phyloP scores from a whole-genome alignment of 92 coral and sea anemone species.

The Palythoa grandiflora region DNA sequence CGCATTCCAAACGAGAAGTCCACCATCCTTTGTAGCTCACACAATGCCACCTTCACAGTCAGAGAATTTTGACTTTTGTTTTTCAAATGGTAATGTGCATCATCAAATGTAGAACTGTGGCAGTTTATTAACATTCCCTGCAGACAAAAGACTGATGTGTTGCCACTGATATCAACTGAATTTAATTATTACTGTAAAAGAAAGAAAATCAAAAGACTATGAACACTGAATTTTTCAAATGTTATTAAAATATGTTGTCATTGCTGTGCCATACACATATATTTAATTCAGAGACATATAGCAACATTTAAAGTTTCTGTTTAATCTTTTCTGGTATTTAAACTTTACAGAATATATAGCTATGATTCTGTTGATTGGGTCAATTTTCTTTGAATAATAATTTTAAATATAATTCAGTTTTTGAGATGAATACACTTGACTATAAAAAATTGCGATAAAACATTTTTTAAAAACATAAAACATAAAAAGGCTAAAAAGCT shows the following conservation, averaged over 20 bases:
- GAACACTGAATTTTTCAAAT: slow-evolving; percentile 28
- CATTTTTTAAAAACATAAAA: no score
- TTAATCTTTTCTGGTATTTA: background rate
- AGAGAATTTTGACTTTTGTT: slow-evolving; percentile 18
- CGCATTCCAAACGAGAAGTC: slow-evolving; percentile 18
- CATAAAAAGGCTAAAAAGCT: no score
- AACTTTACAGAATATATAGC: background rate
- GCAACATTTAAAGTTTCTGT: slow-evolving; percentile 4
- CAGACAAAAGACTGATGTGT: slow-evolving; percentile 1
- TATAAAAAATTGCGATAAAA: no score
- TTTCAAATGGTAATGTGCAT: slow-evolving; percentile 12
- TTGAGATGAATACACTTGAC: no score
- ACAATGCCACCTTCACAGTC: slow-evolving; percentile 27
- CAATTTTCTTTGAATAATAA: slow-evolving; percentile 8
- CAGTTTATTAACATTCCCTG: slow-evolving; percentile 14
- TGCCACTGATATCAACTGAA: slow-evolving; percentile 6
- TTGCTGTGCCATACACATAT: slow-evolving; percentile 19
- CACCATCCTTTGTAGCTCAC: slow-evolving; percentile 34
- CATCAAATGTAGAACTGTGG: slow-evolving; percentile 25
- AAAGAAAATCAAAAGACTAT: background rate
- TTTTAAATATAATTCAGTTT: background rate
- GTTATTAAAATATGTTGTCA: slow-evolving; percentile 28
- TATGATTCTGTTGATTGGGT: slow-evolving; percentile 4
- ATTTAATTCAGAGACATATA: background rate
- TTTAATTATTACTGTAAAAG: background rate